Conservation (phyloP, 2,113 vertebrate genomes). For the Dromaius novaehollandiae region DNA sequence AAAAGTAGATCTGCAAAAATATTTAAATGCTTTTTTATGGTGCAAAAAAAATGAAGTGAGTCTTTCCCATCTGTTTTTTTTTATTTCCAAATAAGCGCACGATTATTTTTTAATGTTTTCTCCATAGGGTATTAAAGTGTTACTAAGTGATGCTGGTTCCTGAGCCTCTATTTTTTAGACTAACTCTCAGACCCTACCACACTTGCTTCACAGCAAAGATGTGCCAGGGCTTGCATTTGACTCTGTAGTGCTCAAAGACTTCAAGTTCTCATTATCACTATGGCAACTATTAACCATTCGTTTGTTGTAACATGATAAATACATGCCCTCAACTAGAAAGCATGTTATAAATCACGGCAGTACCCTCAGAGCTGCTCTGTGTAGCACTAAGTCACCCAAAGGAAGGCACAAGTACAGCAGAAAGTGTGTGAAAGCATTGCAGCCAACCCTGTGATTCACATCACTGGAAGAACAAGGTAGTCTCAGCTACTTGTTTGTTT, state of each 20-base stretch:
- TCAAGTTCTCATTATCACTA: conserved; percentile 56
- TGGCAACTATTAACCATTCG: conserved; percentile 60
- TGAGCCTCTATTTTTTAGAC: conserved; percentile 4
- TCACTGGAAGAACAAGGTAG: background rate
- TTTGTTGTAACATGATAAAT: conserved; percentile 59
- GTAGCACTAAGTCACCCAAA: conserved; percentile 10
- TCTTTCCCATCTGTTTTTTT: background rate
- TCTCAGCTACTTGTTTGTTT: background rate
- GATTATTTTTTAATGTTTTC: conserved; percentile 9
- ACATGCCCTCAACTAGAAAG: conserved; percentile 51
- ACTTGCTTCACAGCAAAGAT: background rate
- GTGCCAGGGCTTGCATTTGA: conserved; percentile 34
- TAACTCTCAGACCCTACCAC: background rate
- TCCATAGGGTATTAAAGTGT: background rate
- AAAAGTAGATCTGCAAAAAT: background rate
- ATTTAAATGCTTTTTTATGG: background rate
- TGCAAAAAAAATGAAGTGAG: background rate
- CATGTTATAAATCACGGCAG: conserved; percentile 46
- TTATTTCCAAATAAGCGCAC: background rate
- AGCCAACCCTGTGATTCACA: background rate
- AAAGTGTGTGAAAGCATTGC: background rate
- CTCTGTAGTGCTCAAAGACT: conserved; percentile 21
- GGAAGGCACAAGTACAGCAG: background rate
- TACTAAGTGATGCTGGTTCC: background rate
- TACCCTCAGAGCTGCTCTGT: conserved; percentile 25